Conservation (phyloP, 2,113 vertebrate genomes). For the Crotalus viridis region DNA sequence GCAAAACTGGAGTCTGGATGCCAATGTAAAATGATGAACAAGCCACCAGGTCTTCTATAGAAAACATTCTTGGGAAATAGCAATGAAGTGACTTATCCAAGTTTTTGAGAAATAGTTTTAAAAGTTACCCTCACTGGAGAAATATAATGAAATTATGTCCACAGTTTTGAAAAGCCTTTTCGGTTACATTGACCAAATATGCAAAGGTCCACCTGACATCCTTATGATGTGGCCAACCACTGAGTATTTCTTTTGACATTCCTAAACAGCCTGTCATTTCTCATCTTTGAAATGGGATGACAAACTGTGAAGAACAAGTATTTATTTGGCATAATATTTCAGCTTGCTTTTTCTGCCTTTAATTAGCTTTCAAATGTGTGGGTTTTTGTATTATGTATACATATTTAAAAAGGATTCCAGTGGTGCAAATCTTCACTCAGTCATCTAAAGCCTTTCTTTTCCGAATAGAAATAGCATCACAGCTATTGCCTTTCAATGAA, state of each 20-base stretch:
- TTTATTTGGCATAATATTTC: not conserved
- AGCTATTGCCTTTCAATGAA: not conserved
- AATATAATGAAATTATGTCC: not conserved
- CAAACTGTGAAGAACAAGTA: not conserved
- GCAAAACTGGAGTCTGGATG: not conserved
- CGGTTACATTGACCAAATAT: not conserved
- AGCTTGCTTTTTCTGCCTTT: not conserved
- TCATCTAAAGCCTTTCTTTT: not conserved
- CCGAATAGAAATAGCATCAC: not conserved
- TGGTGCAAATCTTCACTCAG: not conserved
- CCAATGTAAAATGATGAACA: not conserved
- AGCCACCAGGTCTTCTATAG: not conserved
- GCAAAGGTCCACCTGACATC: not conserved
- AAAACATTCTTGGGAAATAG: not conserved
- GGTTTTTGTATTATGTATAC: not conserved
- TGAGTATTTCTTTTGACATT: not conserved
- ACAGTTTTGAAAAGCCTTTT: not conserved
- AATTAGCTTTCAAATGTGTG: not conserved
- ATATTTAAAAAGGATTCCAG: not conserved
- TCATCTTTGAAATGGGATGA: not conserved
- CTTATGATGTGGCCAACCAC: not conserved
- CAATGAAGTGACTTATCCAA: not conserved
- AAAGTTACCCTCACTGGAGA: not conserved
- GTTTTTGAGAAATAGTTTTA: not conserved
- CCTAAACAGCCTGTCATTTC: not conserved